Base-by-base conservation (phyloP, 2,797 vertebrate genomes). In the Threskiornis aethiopicus region DNA sequence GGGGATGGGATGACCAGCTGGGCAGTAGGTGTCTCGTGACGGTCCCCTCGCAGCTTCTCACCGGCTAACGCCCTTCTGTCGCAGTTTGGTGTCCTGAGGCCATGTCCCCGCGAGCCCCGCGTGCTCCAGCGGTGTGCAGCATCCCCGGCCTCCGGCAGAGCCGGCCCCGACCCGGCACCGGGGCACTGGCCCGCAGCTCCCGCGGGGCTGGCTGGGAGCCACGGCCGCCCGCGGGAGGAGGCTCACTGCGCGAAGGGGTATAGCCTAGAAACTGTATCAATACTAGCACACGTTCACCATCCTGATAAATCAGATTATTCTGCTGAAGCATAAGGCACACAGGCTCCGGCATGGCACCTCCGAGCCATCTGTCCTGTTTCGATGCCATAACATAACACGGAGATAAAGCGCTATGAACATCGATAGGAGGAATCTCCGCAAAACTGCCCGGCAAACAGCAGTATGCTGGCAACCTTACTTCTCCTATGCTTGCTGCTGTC, bases 41-140 rank as follows among this genome's bases (percentile, higher is more conserved):
- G 37, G 61, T 55, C n/a, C 49, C 4, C 0, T 31, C 78, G 13
- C n/a, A 79, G 70, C 62, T 69, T 7, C 62, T 65, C 18, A 15
- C 5, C 1, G 3, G 35, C 58, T 28, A n/a, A 59, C 13, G 16
- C 57, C 35, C 52, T 52, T 28, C 21, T 49, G 26, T 29, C 6
- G 6, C 47, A 62, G 35, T 6, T 13, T 31, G 69, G 35, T 12
- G 11, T 5, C 29, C 1, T 0, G 14, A 46, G 22, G 26, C 81
- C 3, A 1, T 58, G 49, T 33, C 71, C 41, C 42, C 18, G 0
- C 0, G 10, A 71, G 31, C 65, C 51, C 33, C 2, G 0, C 1
- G 2, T 57, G 62, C 46, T n/a, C 67, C 3, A 0, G 33, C 1
- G 16, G 64, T 26, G 70, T 1, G 3, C 66, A 51, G 62, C 37